phyloP scores from a whole-genome alignment of 2,888 invertebrate genomes.

The Adela reaumurella region DNA sequence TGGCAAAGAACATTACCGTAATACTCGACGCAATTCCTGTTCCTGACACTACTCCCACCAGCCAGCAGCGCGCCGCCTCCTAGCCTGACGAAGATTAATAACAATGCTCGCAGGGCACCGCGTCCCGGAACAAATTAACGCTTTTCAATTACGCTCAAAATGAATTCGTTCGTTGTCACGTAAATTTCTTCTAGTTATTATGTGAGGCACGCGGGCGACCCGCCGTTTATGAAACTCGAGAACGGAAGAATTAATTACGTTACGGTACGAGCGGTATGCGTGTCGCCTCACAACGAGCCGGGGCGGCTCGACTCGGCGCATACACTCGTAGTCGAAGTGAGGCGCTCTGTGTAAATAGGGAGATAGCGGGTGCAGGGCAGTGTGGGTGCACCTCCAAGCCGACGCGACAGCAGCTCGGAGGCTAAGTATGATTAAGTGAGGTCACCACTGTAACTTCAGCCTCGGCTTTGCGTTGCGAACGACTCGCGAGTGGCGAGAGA shows the following conservation, averaged over 20 bases:
- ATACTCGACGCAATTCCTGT: too few species aligned
- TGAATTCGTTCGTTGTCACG: constrained; percentile 11
- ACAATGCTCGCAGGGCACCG: too few species aligned
- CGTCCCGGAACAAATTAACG: not conserved
- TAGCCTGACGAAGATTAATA: too few species aligned
- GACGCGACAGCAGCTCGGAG: constrained; percentile 4
- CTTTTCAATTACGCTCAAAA: not conserved
- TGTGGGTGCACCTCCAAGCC: too few species aligned
- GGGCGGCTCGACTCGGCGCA: not conserved
- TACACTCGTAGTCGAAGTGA: too few species aligned
- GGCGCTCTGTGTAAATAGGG: too few species aligned
- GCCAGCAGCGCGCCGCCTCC: too few species aligned
- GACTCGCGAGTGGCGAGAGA: constrained; percentile 3
- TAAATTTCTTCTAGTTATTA: constrained; percentile 14
- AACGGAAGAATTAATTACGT: constrained; percentile 17
- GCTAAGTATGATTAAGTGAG: constrained; percentile 26
- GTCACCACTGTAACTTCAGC: constrained; percentile 8
- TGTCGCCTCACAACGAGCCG: constrained; percentile 11
- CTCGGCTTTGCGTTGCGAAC: constrained; percentile 12
- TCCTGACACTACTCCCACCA: too few species aligned
- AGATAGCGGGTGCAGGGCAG: too few species aligned
- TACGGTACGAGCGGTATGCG: constrained; percentile 15
- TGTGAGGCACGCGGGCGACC: constrained; percentile 13
- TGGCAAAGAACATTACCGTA: too few species aligned
- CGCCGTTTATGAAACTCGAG: constrained; percentile 16